Evolutionary conservation across 2,113 vertebrate species (phyloP), one percentile per base, ranked within the genome.

Genomic region (Rattus rattus): DNA sequence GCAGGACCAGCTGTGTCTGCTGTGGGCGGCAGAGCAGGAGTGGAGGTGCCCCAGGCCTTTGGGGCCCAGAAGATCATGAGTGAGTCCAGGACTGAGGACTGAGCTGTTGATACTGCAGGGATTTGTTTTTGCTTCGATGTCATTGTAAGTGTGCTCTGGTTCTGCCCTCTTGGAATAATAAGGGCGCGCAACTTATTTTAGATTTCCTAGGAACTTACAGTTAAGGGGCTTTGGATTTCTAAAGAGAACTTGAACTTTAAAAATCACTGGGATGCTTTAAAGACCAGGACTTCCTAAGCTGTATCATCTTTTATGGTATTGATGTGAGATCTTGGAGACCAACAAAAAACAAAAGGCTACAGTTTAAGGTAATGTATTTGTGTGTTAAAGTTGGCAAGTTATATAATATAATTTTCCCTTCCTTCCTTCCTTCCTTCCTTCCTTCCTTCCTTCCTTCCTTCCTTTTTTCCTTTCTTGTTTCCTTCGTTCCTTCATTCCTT

Each of bases 391-490:
- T 63, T 84, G 59, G 28, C 24, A 84, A 63, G 4, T 2, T 30
- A 2, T n/a, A 59, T 61, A 83, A 39, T 39, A 56, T 26, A 2
- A 43, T 63, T 9, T 30, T 33, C 33, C 7, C 12, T 26, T 61
- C 59, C 59, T 17, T 59, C 17, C 19, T 61, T 59, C 59, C 59
- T 59, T 20, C 59, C 2, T 61, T 61, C 56, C 16, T 17, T 59
- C 16, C 56, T 7, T 8, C 7, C 61, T 24, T 19, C 5, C 7
- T 19, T 19, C 20, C 19, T 4, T 20, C 19, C 19, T 14, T 61
- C 22, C 1, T 28, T 2, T 3, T 3, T 19, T 26, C 22, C 2
- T 24, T 7, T 17, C 2, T 20, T 8, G 0, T 24, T 26, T 3
- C 61, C 16, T 26, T 2, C 19, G 8, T 10, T 11, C 24, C 63